These are phyloP conservation scores for Empidonax traillii DNA, from an alignment of 2,113 vertebrate species.

Conservation along the genomic window DNA sequence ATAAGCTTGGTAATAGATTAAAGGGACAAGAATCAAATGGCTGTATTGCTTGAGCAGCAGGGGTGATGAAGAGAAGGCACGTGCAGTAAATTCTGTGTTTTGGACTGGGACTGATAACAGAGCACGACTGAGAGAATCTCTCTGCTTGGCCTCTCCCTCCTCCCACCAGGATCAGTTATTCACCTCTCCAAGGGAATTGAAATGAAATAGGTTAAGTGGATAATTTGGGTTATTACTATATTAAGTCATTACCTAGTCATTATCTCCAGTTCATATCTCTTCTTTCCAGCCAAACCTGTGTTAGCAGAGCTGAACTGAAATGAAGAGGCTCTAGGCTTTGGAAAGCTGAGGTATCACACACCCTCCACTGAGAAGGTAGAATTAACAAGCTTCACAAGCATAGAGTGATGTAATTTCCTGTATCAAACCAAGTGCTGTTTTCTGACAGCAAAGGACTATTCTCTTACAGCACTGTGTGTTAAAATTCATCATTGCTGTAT, in stretches of 20 bases:
- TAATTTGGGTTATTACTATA: not conserved
- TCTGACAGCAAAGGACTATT: not conserved
- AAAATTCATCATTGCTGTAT: not conserved
- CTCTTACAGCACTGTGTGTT: not conserved
- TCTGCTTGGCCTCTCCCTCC: not conserved
- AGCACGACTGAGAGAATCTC: not conserved
- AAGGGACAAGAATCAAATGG: not conserved
- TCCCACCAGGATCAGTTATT: not conserved
- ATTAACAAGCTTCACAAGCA: slow-evolving; percentile 30
- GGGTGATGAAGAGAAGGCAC: not conserved
- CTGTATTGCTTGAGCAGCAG: not conserved
- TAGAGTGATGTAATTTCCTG: slow-evolving; percentile 13
- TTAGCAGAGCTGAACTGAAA: not conserved
- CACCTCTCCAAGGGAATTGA: not conserved
- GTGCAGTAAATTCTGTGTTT: not conserved
- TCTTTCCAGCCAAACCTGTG: not conserved
- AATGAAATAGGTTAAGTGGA: not conserved
- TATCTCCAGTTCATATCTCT: not conserved
- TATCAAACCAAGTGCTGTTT: slow-evolving; percentile 7
- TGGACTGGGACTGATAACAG: not conserved
- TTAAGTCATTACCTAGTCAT: not conserved
- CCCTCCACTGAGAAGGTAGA: not conserved
- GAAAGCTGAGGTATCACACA: not conserved
- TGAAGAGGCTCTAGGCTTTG: not conserved
- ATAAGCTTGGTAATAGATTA: not conserved